Conservation (phyloP, 2,888 invertebrate species). For the Odontocolon sp. region DNA sequence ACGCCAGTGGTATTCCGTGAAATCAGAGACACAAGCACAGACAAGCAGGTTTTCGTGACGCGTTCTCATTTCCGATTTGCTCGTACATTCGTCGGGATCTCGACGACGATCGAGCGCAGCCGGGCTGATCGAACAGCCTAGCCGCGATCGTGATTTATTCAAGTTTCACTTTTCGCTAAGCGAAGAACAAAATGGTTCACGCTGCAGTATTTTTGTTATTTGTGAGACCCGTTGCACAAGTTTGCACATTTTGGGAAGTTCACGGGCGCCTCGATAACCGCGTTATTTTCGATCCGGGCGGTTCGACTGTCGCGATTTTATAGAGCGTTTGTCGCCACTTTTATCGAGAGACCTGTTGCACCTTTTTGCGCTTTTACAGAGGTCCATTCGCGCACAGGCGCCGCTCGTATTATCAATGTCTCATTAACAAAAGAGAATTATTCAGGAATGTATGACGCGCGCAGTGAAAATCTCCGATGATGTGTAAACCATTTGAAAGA, state of each 20-base stretch:
- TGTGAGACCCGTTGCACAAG: conserved; percentile 52
- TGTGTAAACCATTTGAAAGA: conserved; percentile 25
- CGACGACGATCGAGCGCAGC: background rate
- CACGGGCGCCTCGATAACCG: conserved; percentile 26
- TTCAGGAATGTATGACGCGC: background rate
- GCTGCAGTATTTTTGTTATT: conserved; percentile 3
- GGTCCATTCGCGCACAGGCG: conserved; percentile 30
- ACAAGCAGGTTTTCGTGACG: background rate
- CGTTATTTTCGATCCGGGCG: background rate
- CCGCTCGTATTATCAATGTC: conserved; percentile 9
- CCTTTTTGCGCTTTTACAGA: conserved; percentile 36
- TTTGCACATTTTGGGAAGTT: conserved; percentile 51
- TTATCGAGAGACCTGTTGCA: conserved; percentile 31
- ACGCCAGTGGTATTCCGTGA: background rate
- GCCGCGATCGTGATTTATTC: background rate
- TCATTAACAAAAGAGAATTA: background rate
- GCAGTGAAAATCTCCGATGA: conserved; percentile 24
- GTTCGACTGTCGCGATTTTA: background rate
- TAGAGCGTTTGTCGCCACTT: conserved; percentile 13
- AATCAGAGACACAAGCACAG: background rate
- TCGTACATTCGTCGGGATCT: background rate
- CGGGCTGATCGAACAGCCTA: background rate
- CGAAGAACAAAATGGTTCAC: conserved; percentile 7
- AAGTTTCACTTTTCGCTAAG: background rate
- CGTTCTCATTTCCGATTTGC: background rate